A percentile compares a stretch with the other conserved stretches of the same genome.
phyloP scores from a whole-genome alignment of 2,888 invertebrate genomes.

The Keiferia lycopersicella region DNA sequence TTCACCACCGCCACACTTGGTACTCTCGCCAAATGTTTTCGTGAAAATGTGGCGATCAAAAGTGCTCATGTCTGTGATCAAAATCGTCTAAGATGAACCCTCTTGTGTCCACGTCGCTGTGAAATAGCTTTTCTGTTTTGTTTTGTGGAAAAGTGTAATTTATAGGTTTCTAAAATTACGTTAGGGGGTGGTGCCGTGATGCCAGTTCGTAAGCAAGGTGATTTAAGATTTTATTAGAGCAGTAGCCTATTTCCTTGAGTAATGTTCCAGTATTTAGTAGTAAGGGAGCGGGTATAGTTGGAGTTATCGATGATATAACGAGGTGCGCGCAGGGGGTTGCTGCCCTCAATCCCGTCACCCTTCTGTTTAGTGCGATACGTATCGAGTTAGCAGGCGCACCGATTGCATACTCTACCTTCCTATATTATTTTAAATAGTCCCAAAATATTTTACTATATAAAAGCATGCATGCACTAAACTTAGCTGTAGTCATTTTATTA shows the following conservation, averaged over 20 bases:
- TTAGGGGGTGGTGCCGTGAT: constrained; percentile 82
- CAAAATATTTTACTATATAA: neutral
- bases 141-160: constrained; percentile 52
- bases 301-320: constrained; percentile 42
- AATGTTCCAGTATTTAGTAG: constrained; percentile 36
- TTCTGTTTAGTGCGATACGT: constrained; percentile 53
- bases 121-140: constrained; percentile 64
- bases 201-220: constrained; percentile 90
- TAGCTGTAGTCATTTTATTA: neutral
- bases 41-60: constrained; percentile 63
- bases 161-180: constrained; percentile 68
- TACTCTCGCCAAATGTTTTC: constrained; percentile 72
- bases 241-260: constrained; percentile 37
- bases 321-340: constrained; percentile 47
- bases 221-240: constrained; percentile 66
- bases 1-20: constrained; percentile 65
- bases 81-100: constrained; percentile 67
- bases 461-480: neutral
- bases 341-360: constrained; percentile 46
- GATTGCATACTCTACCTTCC: neutral
- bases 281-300: constrained; percentile 23
- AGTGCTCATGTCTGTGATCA: constrained; percentile 63
- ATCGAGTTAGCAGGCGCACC: constrained; percentile 52
- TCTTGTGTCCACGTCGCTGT: constrained; percentile 51
- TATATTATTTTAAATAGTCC: neutral